These are phyloP conservation scores for Drosophila novamexicana DNA, from an alignment of 1,140 invertebrate genomes.

Conservation along the genomic window DNA sequence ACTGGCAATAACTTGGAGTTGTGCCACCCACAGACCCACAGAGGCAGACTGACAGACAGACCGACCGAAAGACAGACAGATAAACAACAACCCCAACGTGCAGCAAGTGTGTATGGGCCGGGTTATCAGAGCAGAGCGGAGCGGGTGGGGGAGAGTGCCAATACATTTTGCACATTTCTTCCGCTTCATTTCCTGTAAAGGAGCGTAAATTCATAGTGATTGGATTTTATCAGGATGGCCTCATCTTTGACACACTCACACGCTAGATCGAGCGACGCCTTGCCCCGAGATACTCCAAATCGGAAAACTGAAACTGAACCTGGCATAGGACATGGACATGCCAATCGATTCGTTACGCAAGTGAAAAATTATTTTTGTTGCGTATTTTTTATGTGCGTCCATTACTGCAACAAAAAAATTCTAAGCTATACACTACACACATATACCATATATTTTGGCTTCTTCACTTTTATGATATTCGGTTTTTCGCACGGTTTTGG, in stretches of 20 bases:
- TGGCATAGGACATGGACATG: constrained; percentile 42
- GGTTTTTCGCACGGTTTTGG: constrained; percentile 39
- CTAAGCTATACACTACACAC: constrained; percentile 21
- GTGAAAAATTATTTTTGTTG: constrained; percentile 79
- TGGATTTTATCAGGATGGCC: constrained; percentile 81
- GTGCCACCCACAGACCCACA: constrained; percentile 19
- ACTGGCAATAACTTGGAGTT: constrained; percentile 77
- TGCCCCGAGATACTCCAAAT: constrained; percentile 8
- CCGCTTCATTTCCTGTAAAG: constrained; percentile 82
- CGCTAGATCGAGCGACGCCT: constrained; percentile 26
- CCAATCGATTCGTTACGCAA: constrained; percentile 82
- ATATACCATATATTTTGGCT: constrained; percentile 17
- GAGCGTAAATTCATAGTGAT: constrained; percentile 83
- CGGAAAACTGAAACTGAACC: constrained; percentile 35
- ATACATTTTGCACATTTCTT: constrained; percentile 83
- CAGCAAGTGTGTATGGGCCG: background rate
- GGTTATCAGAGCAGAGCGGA: background rate
- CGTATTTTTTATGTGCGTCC: constrained; percentile 74
- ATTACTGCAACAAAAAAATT: constrained; percentile 68
- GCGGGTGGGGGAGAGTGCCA: constrained; percentile 42
- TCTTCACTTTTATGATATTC: constrained; percentile 13
- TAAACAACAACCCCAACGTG: constrained; percentile 14
- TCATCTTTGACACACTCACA: constrained; percentile 77
- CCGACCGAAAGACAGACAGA: constrained; percentile 22
- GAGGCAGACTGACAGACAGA: constrained; percentile 1